phyloP scores from a whole-genome alignment of 1,140 invertebrate species.

The Microplitis mediator region DNA sequence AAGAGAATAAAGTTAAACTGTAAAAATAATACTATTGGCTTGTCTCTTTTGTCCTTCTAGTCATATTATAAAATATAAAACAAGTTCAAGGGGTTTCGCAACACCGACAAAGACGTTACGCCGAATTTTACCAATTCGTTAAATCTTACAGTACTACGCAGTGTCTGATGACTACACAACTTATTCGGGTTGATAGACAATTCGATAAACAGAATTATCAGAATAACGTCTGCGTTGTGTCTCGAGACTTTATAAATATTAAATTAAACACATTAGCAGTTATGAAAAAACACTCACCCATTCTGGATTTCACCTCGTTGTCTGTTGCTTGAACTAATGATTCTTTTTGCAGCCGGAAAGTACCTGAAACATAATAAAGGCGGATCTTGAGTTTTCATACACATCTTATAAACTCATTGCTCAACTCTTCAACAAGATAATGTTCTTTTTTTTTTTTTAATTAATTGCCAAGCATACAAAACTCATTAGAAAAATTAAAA shows the following conservation, averaged over 20 bases:
- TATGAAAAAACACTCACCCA: too few species aligned
- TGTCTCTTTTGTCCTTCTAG: conserved; percentile 5
- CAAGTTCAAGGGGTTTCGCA: conserved; percentile 22
- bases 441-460: background rate
- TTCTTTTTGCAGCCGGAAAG: background rate
- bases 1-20: conserved; percentile 26
- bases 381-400: conserved; percentile 7
- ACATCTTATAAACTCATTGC: background rate
- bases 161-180: background rate
- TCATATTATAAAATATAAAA: conserved; percentile 12
- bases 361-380: conserved; percentile 20
- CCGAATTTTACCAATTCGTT: conserved; percentile 33
- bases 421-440: too few species aligned
- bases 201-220: conserved; percentile 5
- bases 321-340: background rate
- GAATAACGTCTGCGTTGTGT: background rate
- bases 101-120: conserved; percentile 34
- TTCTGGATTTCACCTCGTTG: too few species aligned
- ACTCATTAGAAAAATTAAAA: too few species aligned
- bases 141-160: conserved; percentile 7
- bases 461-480: background rate
- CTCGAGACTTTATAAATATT: too few species aligned
- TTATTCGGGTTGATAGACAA: background rate
- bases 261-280: too few species aligned
- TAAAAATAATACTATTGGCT: background rate